Evolutionary conservation across 2,113 vertebrate species (phyloP), one percentile per base, ranked within the genome.

Genomic region (Harpagus bidentatus): DNA sequence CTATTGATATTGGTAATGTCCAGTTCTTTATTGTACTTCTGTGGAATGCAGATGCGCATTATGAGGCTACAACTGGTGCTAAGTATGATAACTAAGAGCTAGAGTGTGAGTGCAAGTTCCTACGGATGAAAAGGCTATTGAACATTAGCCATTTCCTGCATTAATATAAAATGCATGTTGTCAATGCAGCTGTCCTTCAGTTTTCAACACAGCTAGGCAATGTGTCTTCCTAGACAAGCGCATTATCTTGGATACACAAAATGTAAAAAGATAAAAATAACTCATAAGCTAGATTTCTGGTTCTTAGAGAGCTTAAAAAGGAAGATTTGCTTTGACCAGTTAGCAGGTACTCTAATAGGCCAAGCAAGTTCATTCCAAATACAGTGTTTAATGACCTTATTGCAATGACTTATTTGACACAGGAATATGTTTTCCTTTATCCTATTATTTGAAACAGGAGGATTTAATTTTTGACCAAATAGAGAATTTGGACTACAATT

Each of bases 351-450:
- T 81, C 50, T 61, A 58, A 11, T 31, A 72, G 69, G 52, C 84
- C 66, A 82, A 48, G 56, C 10, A 80, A 85, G 32, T 96, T 87
- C 45, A 0, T 76, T 83, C 65, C 66, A 94, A 76, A 48, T 65
- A 38, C 15, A 32, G 25, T 62, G 48, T 95, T 86, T 82, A 76
- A 19, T 91, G 52, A 76, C 28, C 11, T 91, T 36, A 34, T 50
- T 94, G 34, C 70, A 65, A 16, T 52, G 58, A 87, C 40, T 93
- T 80, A 65, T 79, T 38, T 52, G 34, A 25, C 34, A 36, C 16
- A 94, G 73, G 36, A 90, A 70, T 86, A 71, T 82, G 52, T 90
- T 97, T 89, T 79, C 48, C 65, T 90, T 97, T 89, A 55, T 96
- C 73, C 63, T 95, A 5, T 96, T 66, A 70, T 80, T 94, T 70